Evolutionary conservation across 2,113 vertebrate genomes (phyloP).

Genomic region (Lamprotornis superbus): DNA sequence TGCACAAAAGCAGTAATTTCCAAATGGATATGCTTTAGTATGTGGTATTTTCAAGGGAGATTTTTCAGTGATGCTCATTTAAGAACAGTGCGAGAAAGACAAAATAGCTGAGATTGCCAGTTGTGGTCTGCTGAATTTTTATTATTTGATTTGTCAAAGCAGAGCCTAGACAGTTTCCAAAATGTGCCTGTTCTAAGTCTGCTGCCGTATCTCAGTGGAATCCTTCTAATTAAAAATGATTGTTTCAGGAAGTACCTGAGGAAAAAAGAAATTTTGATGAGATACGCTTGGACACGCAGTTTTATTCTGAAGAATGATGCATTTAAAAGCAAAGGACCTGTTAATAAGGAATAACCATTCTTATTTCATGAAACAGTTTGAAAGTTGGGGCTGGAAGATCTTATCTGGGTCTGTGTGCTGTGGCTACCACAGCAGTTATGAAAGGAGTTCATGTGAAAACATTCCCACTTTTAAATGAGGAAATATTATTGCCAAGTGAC

Average conservation of each 20-base stretch:
- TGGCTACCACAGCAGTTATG: neutral
- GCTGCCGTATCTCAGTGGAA: neutral
- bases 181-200: neutral
- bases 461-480: neutral
- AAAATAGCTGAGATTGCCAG: neutral
- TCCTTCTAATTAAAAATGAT: neutral
- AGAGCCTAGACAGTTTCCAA: neutral
- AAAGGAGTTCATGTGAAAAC: neutral
- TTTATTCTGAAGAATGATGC: neutral
- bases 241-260: neutral
- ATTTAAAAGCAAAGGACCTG: neutral
- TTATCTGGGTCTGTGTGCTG: neutral
- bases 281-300: neutral
- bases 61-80: neutral
- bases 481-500: neutral
- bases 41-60: neutral
- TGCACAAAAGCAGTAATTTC: neutral
- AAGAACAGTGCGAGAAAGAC: neutral
- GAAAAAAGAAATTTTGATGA: neutral
- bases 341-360: neutral
- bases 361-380: neutral
- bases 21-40: neutral
- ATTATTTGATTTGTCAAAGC: neutral
- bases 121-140: neutral
- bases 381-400: neutral